Evolutionary conservation across 2,888 invertebrate genomes (phyloP).

Genomic region (Phyto melanocephala): DNA sequence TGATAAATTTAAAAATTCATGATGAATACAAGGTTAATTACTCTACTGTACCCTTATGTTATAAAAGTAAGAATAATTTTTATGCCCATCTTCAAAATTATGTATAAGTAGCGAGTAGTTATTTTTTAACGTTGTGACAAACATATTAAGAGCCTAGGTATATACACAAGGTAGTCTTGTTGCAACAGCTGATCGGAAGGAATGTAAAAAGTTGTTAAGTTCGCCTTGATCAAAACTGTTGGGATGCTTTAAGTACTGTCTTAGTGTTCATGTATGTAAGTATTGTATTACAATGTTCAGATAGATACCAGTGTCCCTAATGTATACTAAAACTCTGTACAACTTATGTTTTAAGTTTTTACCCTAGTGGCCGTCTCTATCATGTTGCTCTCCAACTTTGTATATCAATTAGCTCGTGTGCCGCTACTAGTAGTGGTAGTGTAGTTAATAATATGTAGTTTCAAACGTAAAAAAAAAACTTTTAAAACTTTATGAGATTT

Average conservation of each 20-base stretch:
- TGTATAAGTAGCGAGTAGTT: no score
- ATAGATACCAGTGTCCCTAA: slow-evolving; percentile 16
- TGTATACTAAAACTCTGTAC: not conserved
- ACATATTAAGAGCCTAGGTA: no score
- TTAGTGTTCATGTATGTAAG: not conserved
- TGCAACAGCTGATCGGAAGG: no score
- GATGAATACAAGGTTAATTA: no score
- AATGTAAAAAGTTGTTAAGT: no score
- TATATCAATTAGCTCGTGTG: slow-evolving; percentile 31
- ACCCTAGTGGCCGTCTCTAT: slow-evolving; percentile 26
- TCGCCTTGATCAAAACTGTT: no score
- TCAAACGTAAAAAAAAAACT: not conserved
- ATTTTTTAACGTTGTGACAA: no score
- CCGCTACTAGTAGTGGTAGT: not conserved
- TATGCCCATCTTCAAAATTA: no score
- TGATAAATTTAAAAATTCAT: no score
- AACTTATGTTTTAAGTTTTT: slow-evolving; percentile 10
- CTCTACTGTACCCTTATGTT: no score
- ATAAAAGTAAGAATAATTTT: no score
- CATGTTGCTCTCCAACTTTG: not conserved
- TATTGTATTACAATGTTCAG: slow-evolving; percentile 17
- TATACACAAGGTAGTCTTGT: no score
- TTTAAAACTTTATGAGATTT: slow-evolving; percentile 39
- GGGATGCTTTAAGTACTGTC: not conserved
- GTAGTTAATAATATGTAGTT: not conserved